Conservation (phyloP, 1,140 invertebrate genomes). For the Telenomus remus region DNA sequence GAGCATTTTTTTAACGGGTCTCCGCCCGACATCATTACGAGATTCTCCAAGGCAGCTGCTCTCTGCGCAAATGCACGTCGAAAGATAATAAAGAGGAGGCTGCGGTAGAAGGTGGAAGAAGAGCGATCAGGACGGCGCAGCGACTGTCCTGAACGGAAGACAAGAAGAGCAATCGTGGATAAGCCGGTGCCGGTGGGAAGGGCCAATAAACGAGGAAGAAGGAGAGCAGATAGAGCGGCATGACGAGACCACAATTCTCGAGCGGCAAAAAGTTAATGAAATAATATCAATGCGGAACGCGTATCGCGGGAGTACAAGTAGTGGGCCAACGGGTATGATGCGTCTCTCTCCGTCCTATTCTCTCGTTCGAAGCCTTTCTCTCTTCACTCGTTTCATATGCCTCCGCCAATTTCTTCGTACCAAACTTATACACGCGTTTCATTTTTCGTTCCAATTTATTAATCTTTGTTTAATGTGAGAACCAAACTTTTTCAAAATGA, state of each 20-base stretch:
- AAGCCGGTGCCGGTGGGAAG: conserved; percentile 32
- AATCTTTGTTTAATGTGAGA: too few relatives aligned
- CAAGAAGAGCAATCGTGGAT: conserved; percentile 54
- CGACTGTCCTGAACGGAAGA: conserved; percentile 43
- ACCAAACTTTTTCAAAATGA: too few relatives aligned
- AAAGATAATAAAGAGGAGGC: conserved; percentile 51
- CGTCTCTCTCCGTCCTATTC: conserved; percentile 39
- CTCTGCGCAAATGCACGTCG: conserved; percentile 29
- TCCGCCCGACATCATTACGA: conserved; percentile 31
- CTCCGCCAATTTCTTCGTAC: conserved; percentile 33
- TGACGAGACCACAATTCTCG: conserved; percentile 60
- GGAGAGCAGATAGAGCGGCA: conserved; percentile 59
- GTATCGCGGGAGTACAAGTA: conserved; percentile 72
- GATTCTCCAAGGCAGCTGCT: conserved; percentile 48
- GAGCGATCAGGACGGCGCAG: conserved; percentile 37
- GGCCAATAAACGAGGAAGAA: conserved; percentile 39
- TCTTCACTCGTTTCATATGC: conserved; percentile 35
- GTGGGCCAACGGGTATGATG: conserved; percentile 68
- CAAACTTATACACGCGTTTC: neutral
- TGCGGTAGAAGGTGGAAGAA: conserved; percentile 53
- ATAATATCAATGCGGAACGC: conserved; percentile 74
- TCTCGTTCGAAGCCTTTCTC: conserved; percentile 16
- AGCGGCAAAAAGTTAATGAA: conserved; percentile 73
- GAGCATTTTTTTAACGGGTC: too few relatives aligned
- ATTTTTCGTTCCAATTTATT: neutral